Conservation (phyloP, 1,140 invertebrate species). For the Pseudomyrmex concolor region DNA sequence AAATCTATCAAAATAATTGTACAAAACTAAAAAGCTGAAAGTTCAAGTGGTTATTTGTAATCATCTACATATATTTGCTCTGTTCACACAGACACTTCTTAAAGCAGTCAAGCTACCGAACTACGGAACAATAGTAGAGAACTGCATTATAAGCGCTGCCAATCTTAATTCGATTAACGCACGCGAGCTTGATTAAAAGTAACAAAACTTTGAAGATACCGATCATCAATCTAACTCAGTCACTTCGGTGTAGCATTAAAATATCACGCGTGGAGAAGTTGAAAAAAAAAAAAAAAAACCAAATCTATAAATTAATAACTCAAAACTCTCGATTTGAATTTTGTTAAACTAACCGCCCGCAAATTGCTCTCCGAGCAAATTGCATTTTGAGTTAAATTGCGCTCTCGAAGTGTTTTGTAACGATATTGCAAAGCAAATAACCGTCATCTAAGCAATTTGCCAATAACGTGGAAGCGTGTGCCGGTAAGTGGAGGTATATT, state of each 20-base stretch:
- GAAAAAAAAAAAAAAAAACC: neutral
- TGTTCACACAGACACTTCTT: neutral
- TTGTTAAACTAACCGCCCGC: neutral
- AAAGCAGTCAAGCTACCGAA: neutral
- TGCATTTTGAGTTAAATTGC: neutral
- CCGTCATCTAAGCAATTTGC: neutral
- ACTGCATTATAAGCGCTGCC: constrained; percentile 20
- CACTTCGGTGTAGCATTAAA: neutral
- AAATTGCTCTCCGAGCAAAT: neutral
- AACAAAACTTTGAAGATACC: constrained; percentile 37
- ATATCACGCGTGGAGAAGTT: neutral
- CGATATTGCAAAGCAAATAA: neutral
- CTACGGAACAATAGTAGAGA: constrained; percentile 6
- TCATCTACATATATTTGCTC: neutral
- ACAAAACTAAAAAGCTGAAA: neutral
- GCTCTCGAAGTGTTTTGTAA: neutral
- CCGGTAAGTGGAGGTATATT: neutral
- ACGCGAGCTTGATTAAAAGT: constrained; percentile 53
- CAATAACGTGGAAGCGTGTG: neutral
- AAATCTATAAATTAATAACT: neutral
- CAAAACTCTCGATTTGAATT: too few relatives aligned
- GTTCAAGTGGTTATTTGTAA: neutral
- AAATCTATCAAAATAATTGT: too few relatives aligned
- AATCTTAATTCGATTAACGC: constrained; percentile 57
- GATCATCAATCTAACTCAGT: constrained; percentile 16